Evolutionary conservation across 2,113 vertebrate species (phyloP).

Genomic region (Oophaga pumilio): DNA sequence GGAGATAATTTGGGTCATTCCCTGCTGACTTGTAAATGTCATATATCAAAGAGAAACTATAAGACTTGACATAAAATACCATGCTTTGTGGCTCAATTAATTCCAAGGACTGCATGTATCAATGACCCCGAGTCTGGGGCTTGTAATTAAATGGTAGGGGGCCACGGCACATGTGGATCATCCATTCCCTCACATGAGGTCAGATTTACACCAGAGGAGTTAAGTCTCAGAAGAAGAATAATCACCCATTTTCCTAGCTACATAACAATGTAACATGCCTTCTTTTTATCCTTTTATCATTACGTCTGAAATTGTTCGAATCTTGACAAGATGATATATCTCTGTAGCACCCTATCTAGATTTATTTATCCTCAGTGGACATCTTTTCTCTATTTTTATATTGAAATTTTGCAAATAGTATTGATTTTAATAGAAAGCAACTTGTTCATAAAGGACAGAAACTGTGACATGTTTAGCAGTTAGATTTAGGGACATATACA

Average conservation of each 20-base stretch:
- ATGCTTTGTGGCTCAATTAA: conserved; percentile 32
- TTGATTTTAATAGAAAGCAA: neutral
- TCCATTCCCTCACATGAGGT: conserved; percentile 1
- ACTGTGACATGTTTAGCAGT: too few relatives aligned
- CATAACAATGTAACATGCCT: neutral
- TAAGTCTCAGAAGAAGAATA: neutral
- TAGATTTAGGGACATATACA: too few relatives aligned
- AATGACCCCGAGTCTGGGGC: conserved; percentile 1
- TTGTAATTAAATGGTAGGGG: conserved; percentile 52
- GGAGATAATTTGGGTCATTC: conserved; percentile 22
- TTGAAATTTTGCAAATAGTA: too few relatives aligned
- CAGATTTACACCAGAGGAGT: conserved; percentile 1
- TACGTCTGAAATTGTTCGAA: too few relatives aligned
- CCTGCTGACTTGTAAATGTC: conserved; percentile 43
- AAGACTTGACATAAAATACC: conserved; percentile 35
- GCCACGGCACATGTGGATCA: conserved; percentile 8
- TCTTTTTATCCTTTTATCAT: too few relatives aligned
- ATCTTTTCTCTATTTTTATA: neutral
- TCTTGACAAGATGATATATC: too few relatives aligned
- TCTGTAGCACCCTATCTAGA: too few relatives aligned
- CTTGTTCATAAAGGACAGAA: neutral
- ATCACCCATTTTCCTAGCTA: neutral
- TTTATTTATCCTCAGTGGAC: too few relatives aligned
- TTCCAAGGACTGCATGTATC: neutral
- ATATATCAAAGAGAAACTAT: conserved; percentile 32